Evolutionary conservation across 2,888 invertebrate species (phyloP), one percentile per base, ranked within the genome.

Genomic region (Hirtodrosophila cameraria): DNA sequence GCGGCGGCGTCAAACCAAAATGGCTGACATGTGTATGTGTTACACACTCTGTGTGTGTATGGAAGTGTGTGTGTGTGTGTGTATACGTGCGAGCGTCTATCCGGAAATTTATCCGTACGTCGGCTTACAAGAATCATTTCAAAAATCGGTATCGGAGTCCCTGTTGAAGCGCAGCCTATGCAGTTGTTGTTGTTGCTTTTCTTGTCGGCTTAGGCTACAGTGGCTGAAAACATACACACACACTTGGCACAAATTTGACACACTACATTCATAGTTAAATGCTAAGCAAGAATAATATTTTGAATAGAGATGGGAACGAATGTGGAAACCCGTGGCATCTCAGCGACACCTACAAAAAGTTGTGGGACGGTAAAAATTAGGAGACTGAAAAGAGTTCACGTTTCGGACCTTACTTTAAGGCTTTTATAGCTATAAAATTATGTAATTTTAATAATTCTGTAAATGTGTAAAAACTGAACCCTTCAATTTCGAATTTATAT

Each of bases 61-160:
- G 20, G 30, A 16, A 18, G 11, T 28, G 13, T 15, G 8, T 31
- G 13, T 13, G 27, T 20, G 41, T 41, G 16, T 31, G 27, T 18
- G 52, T 52, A 23, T 30, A 45, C 38, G 42, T 52, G 33, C 41
- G 58, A 53, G 52, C 81, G 72, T 83, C 75, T 80, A 80, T 83
- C 72, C 84, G 65, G 18, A 60, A 49, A 61, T 64, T 80, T 80
- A 80, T 80, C 76, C 80, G 74, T 43, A 46, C 43, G 50, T 33
- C 38, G 52, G 54, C 28, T 50, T 33, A 38, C 36, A 28, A 35
- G 45, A 31, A 57, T 8, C 20, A 57, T 33, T 46, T 41, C 28
- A 61, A 30, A n/a, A 45, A 43, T 39, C 48, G 55, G 28, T 55
- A 54, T 61, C 46, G 55, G 23, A 62, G 46, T 50, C 31, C 50